Evolutionary conservation across 53 echinoderm and acorn worm genomes (phyloP).

Genomic region (Hippasteria phrygiana): DNA sequence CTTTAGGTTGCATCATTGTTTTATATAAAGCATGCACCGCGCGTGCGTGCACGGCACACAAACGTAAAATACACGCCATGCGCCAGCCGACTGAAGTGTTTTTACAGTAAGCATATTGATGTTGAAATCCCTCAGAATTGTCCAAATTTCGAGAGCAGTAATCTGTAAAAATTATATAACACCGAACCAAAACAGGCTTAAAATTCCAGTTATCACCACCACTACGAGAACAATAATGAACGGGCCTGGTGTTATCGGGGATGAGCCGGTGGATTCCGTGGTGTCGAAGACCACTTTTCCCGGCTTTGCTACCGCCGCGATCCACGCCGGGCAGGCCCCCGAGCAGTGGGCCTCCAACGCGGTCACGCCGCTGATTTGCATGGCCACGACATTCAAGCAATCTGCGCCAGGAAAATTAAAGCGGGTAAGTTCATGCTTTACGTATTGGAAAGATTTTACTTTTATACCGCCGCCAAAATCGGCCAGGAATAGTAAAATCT

Average conservation of each 20-base stretch:
- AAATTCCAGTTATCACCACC: not conserved
- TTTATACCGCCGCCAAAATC: too few relatives aligned
- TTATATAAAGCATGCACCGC: not conserved
- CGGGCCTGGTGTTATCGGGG: not conserved
- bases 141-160: too few relatives aligned
- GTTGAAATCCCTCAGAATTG: too few relatives aligned
- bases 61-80: not conserved
- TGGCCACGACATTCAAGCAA: conserved; percentile 88
- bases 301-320: conserved; percentile 85
- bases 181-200: not conserved
- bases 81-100: too few relatives aligned
- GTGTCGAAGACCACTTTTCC: conserved; percentile 64
- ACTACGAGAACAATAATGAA: not conserved
- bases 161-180: too few relatives aligned
- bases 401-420: conserved; percentile 67
- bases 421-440: conserved; percentile 2
- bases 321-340: conserved; percentile 95
- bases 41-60: not conserved
- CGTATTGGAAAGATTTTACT: not conserved
- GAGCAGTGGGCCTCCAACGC: conserved; percentile 88
- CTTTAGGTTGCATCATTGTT: not conserved
- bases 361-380: conserved; percentile 84
- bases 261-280: too few relatives aligned
- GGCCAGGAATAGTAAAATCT: too few relatives aligned
- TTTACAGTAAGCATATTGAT: too few relatives aligned